phyloP scores from a whole-genome alignment of 2,113 vertebrate genomes.

The Clarias batrachus region DNA sequence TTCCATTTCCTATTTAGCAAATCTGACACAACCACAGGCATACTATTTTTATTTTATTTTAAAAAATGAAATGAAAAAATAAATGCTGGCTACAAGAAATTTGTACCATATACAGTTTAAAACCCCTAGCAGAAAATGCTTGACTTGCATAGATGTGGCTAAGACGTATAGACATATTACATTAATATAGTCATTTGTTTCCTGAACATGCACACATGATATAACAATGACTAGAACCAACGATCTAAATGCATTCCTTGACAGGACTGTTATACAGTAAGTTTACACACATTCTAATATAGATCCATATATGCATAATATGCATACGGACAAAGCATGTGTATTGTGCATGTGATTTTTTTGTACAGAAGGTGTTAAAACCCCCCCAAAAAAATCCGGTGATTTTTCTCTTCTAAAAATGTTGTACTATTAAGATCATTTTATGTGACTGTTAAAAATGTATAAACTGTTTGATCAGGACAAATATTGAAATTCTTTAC shows the following conservation, averaged over 20 bases:
- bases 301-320: not conserved
- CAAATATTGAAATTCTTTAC: not conserved
- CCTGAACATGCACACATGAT: not conserved
- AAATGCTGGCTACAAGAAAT: not conserved
- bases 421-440: not conserved
- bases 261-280: not conserved
- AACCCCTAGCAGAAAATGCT: not conserved
- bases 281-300: conserved; percentile 2
- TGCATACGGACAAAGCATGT: not conserved
- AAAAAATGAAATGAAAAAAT: no score
- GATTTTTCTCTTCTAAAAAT: not conserved
- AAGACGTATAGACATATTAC: not conserved
- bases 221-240: not conserved
- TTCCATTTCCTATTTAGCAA: not conserved
- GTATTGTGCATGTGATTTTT: not conserved
- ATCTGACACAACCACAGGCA: not conserved
- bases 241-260: not conserved
- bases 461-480: not conserved
- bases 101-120: not conserved
- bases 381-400: not conserved
- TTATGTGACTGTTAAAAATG: not conserved
- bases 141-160: not conserved
- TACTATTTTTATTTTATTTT: not conserved
- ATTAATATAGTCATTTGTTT: not conserved
- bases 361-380: not conserved